Conservation (phyloP, 1,140 invertebrate species). For the Macrosteles quadrilineatus region DNA sequence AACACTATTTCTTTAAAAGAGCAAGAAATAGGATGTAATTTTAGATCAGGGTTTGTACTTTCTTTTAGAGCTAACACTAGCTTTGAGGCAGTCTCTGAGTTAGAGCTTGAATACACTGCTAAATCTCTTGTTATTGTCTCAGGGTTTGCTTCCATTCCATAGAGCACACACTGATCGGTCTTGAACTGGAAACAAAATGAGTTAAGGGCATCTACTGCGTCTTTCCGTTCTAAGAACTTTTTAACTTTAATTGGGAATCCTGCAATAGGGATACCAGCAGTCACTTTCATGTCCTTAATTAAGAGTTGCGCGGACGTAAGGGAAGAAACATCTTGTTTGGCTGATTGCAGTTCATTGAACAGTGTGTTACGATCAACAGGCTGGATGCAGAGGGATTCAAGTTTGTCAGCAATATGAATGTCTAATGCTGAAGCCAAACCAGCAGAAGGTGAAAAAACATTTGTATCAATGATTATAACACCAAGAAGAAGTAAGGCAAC, state of each 20-base stretch:
- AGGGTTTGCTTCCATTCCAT: background rate
- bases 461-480: background rate
- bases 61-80: background rate
- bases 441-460: background rate
- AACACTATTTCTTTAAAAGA: background rate
- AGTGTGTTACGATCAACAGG: background rate
- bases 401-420: background rate
- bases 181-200: background rate
- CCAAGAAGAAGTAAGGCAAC: background rate
- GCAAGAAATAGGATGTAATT: background rate
- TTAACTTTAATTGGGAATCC: constrained; percentile 12
- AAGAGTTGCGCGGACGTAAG: constrained; percentile 6
- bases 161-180: background rate
- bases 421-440: background rate
- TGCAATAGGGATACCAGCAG: background rate
- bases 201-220: background rate
- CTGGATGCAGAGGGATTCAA: background rate
- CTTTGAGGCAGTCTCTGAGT: background rate
- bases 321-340: background rate
- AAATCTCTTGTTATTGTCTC: background rate
- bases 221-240: background rate
- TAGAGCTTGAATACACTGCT: background rate
- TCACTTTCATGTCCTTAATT: constrained; percentile 9
- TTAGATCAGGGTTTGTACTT: background rate
- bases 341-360: constrained; percentile 1